Evolutionary conservation across 1,140 invertebrate genomes (phyloP).

Genomic region (Drosophila virilis): DNA sequence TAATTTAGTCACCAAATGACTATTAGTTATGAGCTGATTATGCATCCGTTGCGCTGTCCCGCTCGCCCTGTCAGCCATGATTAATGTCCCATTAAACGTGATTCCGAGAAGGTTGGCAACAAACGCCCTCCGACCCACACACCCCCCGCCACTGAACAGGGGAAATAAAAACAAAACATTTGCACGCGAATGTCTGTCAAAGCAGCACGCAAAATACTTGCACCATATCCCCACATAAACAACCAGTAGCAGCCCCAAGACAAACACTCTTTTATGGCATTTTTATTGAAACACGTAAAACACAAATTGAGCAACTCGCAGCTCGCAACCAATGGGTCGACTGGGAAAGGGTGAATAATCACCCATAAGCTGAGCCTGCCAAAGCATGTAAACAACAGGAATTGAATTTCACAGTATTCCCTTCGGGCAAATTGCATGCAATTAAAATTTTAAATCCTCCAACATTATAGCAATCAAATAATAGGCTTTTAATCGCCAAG

Average conservation of each 20-base stretch:
- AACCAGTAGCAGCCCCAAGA: slow-evolving; percentile 23
- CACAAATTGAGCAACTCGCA: slow-evolving; percentile 63
- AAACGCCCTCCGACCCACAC: not conserved
- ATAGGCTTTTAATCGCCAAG: not conserved
- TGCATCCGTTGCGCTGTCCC: slow-evolving; percentile 36
- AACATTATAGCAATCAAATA: slow-evolving; percentile 25
- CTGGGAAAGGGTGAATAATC: not conserved
- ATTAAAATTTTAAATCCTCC: slow-evolving; percentile 31
- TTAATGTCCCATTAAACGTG: slow-evolving; percentile 74
- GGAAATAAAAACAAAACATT: slow-evolving; percentile 42
- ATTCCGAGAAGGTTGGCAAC: slow-evolving; percentile 20
- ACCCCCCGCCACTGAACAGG: not conserved
- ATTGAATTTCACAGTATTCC: slow-evolving; percentile 36
- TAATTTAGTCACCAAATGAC: slow-evolving; percentile 58
- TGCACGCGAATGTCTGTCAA: slow-evolving; percentile 58
- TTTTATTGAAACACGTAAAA: slow-evolving; percentile 79
- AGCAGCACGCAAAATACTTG: slow-evolving; percentile 47
- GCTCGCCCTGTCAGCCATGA: slow-evolving; percentile 37
- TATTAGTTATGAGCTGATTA: slow-evolving; percentile 58
- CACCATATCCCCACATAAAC: slow-evolving; percentile 11
- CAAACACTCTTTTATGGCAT: slow-evolving; percentile 66
- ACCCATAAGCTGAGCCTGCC: not conserved
- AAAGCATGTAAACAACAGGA: not conserved
- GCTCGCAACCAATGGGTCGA: not conserved
- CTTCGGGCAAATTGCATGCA: too few species aligned